Conservation (phyloP, 2,888 invertebrate genomes). For the Campoletis raptor region DNA sequence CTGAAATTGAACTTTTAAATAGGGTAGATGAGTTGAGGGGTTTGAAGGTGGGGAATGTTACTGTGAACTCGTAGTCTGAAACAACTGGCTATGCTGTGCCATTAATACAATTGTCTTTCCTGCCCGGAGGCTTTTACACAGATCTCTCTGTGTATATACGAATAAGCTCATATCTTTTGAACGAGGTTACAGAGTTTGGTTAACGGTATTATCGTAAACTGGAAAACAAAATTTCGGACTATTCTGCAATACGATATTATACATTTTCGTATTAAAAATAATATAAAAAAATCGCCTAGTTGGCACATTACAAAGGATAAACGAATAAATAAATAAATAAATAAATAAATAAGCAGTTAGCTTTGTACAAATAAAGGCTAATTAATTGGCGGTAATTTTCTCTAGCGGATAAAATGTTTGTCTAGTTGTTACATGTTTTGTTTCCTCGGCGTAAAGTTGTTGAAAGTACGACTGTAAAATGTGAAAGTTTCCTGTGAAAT, state of each 20-base stretch:
- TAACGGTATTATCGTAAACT: conserved; percentile 3
- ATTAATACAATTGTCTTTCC: conserved; percentile 60
- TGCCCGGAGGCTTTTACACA: conserved; percentile 15
- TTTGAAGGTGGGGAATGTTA: not conserved
- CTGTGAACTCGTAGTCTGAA: conserved; percentile 18
- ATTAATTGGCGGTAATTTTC: conserved; percentile 6
- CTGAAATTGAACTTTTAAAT: conserved; percentile 74
- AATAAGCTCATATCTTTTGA: conserved; percentile 24
- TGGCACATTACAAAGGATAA: not conserved
- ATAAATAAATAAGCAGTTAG: not conserved
- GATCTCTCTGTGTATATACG: not conserved
- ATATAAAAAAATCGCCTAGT: not conserved
- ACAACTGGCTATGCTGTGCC: conserved; percentile 35
- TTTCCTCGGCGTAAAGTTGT: not conserved
- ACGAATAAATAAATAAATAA: no score
- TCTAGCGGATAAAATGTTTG: not conserved
- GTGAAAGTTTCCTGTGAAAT: conserved; percentile 8
- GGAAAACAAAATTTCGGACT: not conserved
- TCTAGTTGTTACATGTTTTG: not conserved
- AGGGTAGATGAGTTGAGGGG: conserved; percentile 59
- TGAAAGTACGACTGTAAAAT: not conserved
- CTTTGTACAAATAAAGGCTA: not conserved
- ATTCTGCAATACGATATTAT: not conserved
- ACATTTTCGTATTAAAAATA: not conserved
- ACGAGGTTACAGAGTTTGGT: not conserved